Percentiles rank a stretch among this genome's conserved stretches.
Evolutionary conservation across 2,888 invertebrate species (phyloP).

Genomic region (Slavum lentiscoides): DNA sequence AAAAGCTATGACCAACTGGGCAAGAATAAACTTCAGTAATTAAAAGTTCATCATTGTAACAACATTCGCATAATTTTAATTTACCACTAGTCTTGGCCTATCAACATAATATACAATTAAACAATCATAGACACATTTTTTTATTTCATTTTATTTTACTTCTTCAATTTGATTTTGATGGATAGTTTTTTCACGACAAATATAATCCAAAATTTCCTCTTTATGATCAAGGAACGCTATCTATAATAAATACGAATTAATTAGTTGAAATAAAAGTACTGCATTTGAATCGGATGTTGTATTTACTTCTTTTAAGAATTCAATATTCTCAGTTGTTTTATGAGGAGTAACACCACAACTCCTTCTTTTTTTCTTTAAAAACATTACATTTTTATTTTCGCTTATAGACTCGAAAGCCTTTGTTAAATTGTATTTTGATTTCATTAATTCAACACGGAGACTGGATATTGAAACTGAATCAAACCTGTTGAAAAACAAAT

Average conservation of each 20-base stretch:
- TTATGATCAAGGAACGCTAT: constrained; percentile 59
- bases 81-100: constrained; percentile 60
- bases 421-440: background rate
- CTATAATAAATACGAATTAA: constrained; percentile 55
- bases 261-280: background rate
- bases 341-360: background rate
- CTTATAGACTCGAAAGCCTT: background rate
- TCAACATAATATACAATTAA: constrained; percentile 14
- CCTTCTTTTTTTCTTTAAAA: constrained; percentile 14
- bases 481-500: constrained; percentile 12
- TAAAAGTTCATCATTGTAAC: constrained; percentile 64
- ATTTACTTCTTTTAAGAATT: constrained; percentile 48
- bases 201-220: constrained; percentile 57
- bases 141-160: constrained; percentile 8
- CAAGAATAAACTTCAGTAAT: constrained; percentile 60
- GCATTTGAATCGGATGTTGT: background rate
- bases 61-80: constrained; percentile 64
- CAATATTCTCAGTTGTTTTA: constrained; percentile 15
- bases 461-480: background rate
- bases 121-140: background rate
- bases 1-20: constrained; percentile 61
- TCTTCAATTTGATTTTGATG: constrained; percentile 55
- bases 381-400: background rate
- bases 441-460: background rate
- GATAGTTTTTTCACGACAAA: constrained; percentile 56